phyloP scores from a whole-genome alignment of 2,113 vertebrate genomes.

The Xenopus tropicalis region DNA sequence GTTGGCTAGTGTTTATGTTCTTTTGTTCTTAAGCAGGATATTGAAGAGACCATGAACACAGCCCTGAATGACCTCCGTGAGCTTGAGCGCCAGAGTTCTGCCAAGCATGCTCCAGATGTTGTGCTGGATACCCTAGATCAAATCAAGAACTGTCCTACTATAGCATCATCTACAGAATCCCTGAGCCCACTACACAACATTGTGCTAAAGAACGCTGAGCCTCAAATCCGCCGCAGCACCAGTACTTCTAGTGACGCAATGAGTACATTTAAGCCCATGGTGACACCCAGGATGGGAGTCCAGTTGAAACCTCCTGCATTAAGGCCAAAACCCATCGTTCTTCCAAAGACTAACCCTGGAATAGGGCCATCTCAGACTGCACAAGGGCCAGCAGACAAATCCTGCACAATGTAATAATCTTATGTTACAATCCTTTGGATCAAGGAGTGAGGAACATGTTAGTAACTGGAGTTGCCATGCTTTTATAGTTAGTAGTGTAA shows the following conservation, averaged over 20 bases:
- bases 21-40: conserved; percentile 75
- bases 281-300: conserved; percentile 92
- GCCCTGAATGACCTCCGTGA: conserved; percentile 94
- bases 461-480: conserved; percentile 65
- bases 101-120: conserved; percentile 90
- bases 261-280: conserved; percentile 93
- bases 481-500: conserved; percentile 67
- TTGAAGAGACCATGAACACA: conserved; percentile 97
- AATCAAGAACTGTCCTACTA: conserved; percentile 71
- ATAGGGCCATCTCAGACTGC: conserved; percentile 72
- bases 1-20: too few species aligned
- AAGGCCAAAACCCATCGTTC: conserved; percentile 89
- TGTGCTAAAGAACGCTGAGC: conserved; percentile 74
- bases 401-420: conserved; percentile 92
- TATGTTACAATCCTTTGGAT: conserved; percentile 42
- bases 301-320: conserved; percentile 92
- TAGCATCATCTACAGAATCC: conserved; percentile 76
- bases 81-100: conserved; percentile 91
- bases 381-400: conserved; percentile 90
- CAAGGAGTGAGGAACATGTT: conserved; percentile 40
- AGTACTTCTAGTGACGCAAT: conserved; percentile 90
- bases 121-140: conserved; percentile 96
- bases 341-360: conserved; percentile 83
- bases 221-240: conserved; percentile 83
- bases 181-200: conserved; percentile 82